phyloP scores from a whole-genome alignment of 2,888 invertebrate species.

The Zonitis immaculata region DNA sequence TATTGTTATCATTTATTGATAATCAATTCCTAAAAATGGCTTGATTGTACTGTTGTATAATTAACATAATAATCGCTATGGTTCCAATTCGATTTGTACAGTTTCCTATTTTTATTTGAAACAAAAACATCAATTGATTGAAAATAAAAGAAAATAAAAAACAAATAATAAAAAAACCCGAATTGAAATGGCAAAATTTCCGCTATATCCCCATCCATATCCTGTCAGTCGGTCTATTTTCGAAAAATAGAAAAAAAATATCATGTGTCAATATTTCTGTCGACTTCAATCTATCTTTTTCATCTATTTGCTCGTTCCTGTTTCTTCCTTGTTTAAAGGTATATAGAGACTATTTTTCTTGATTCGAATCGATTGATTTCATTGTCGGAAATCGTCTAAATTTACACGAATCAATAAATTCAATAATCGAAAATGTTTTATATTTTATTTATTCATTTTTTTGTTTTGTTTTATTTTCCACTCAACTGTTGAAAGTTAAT shows the following conservation, averaged over 20 bases:
- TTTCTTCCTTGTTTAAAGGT: too few species aligned
- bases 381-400: not conserved
- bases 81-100: too few species aligned
- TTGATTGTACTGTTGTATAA: too few species aligned
- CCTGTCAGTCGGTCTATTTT: not conserved
- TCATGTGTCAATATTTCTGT: not conserved
- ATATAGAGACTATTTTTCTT: too few species aligned
- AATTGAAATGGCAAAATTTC: not conserved
- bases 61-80: too few species aligned
- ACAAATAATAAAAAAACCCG: too few species aligned
- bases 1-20: too few species aligned
- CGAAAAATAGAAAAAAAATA: not conserved
- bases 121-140: too few species aligned
- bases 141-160: too few species aligned
- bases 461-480: not conserved
- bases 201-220: not conserved
- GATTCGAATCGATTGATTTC: not conserved
- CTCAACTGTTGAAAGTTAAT: constrained; percentile 23
- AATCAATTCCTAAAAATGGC: too few species aligned
- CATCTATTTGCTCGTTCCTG: too few species aligned
- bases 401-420: not conserved
- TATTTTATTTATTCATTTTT: not conserved
- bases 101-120: too few species aligned
- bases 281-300: not conserved
- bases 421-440: not conserved